phyloP scores from a whole-genome alignment of 2,888 invertebrate species.

The Rotaria socialis region DNA sequence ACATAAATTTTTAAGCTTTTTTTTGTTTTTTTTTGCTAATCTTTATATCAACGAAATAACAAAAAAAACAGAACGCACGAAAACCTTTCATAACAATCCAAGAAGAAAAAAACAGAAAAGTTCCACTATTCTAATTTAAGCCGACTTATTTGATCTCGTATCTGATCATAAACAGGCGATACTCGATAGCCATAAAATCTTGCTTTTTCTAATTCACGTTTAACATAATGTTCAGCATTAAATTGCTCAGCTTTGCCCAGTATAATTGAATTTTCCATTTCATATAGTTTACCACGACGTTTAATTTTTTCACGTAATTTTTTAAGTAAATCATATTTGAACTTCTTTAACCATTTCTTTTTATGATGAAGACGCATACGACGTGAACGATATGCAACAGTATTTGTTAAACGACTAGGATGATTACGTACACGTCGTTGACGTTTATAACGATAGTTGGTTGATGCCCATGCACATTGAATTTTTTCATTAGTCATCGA shows the following conservation, averaged over 20 bases:
- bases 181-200: conserved; percentile 44
- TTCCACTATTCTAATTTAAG: neutral
- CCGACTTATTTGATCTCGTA: conserved; percentile 25
- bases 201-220: conserved; percentile 47
- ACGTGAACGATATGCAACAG: conserved; percentile 40
- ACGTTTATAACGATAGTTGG: conserved; percentile 27
- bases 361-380: conserved; percentile 45
- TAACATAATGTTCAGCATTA: conserved; percentile 42
- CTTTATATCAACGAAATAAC: neutral
- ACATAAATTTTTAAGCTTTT: neutral
- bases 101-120: neutral
- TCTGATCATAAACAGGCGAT: conserved; percentile 43
- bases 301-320: conserved; percentile 42
- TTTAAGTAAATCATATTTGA: conserved; percentile 44
- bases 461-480: conserved; percentile 19
- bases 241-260: conserved; percentile 42
- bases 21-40: neutral
- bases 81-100: neutral
- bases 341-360: conserved; percentile 46
- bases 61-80: neutral
- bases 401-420: neutral
- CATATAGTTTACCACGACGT: conserved; percentile 37
- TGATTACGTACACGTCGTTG: conserved; percentile 17
- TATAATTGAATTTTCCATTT: conserved; percentile 41
- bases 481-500: neutral